A percentile compares a stretch with the other conserved stretches of the same genome.
These are phyloP conservation scores for Sapajus apella DNA, from an alignment of 2,113 vertebrate genomes.

Conservation along the genomic window DNA sequence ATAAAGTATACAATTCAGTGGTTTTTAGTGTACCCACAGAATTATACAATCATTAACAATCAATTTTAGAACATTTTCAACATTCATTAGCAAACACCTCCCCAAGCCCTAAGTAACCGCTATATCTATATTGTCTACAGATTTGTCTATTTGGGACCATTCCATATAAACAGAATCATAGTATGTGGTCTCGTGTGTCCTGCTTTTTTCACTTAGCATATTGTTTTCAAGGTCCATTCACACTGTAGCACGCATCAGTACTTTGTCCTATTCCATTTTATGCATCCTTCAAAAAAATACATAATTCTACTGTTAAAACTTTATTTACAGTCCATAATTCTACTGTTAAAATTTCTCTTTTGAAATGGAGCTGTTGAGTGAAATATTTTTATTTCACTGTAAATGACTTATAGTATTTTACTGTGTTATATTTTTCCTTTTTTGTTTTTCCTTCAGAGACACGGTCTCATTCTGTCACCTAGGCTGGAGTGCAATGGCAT, in stretches of 20 bases:
- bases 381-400: constrained; percentile 25
- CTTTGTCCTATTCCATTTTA: not conserved
- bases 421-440: not conserved
- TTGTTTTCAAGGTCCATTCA: not conserved
- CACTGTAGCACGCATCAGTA: not conserved
- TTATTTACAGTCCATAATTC: not conserved
- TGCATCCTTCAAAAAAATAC: not conserved
- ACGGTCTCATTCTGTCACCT: not conserved
- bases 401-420: not conserved
- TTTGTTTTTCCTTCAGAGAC: not conserved
- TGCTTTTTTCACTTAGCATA: not conserved
- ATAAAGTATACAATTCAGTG: not conserved
- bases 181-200: not conserved
- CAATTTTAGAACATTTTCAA: not conserved
- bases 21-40: not conserved
- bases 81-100: not conserved
- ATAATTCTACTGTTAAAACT: too few species aligned
- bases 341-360: not conserved
- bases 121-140: not conserved
- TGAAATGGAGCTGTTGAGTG: not conserved
- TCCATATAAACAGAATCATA: not conserved
- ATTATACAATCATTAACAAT: not conserved
- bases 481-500: not conserved
- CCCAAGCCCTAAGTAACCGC: not conserved
- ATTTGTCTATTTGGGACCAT: not conserved